Conservation (phyloP, 1,140 invertebrate species). For the Teleogryllus occipitalis region DNA sequence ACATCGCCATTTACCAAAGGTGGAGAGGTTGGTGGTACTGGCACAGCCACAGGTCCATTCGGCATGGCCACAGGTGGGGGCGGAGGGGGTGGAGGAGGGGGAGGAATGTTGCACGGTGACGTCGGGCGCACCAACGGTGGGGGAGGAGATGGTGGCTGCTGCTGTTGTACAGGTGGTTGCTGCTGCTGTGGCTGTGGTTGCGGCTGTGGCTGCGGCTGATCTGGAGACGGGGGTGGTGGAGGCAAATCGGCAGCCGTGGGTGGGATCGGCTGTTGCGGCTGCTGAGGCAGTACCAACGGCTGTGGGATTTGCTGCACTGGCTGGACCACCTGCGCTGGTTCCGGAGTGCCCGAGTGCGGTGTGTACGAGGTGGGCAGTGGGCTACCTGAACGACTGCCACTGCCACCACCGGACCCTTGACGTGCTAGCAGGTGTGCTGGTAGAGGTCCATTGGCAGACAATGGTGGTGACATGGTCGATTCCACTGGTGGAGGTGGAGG, state of each 20-base stretch:
- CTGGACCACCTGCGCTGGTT: conserved; percentile 29
- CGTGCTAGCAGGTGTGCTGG: conserved; percentile 28
- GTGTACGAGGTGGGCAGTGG: conserved; percentile 28
- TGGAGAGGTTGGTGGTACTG: conserved; percentile 31
- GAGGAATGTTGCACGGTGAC: conserved; percentile 36
- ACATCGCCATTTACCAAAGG: conserved; percentile 48
- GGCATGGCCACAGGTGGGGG: conserved; percentile 38
- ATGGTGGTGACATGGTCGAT: conserved; percentile 30
- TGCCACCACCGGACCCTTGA: conserved; percentile 15
- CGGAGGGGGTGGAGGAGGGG: conserved; percentile 46
- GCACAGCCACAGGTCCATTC: conserved; percentile 39
- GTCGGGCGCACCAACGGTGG: conserved; percentile 36
- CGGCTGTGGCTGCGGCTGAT: conserved; percentile 31
- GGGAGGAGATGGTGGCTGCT: conserved; percentile 40
- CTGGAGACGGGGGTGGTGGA: conserved; percentile 22
- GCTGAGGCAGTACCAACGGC: background rate
- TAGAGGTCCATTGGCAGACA: conserved; percentile 27
- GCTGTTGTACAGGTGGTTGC: conserved; percentile 7
- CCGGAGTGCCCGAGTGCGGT: background rate
- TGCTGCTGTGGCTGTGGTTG: conserved; percentile 13
- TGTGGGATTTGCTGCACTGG: background rate
- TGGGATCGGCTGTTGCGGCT: background rate
- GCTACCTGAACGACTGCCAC: conserved; percentile 39
- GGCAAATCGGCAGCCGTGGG: conserved; percentile 10
- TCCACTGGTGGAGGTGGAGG: conserved; percentile 70